Base-by-base conservation (phyloP, 1,140 invertebrate species). In the Oryctes rhinoceros region DNA sequence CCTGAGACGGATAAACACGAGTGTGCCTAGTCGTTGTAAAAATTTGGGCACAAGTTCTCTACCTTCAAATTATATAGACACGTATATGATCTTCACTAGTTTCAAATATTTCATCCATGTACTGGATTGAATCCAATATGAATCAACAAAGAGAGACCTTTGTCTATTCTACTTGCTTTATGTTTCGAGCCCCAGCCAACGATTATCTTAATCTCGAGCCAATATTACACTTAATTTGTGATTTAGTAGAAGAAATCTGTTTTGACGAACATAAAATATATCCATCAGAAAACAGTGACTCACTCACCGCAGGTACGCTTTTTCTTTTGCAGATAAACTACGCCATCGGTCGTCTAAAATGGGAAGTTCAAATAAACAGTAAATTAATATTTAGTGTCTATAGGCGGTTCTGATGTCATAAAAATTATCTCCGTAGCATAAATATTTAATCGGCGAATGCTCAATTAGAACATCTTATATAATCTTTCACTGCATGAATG, bases 341-440 rank as follows among this genome's bases (percentile, higher is more conserved):
- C 39, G 53, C 53, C 18, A 59, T 18, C 18, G 53, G 18, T 59
- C 53, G 53, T 59, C 53, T 59, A 59, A 59, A 59, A 59, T 59
- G n/a, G 53, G 53, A 59, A 59, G 18, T 59, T 59, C 53, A 59
- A 59, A 59, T 59, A 59, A 59, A 59, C 53, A 59, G 53, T 59
- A 59, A 59, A 59, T 59, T 59, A 59, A 59, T 59, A 59, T 59
- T 59, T 59, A 59, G 53, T 59, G 53, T 59, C 53, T 59, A 53
- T 53, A 59, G 15, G 53, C 20, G n/a, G 13, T 59, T 59, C 53
- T 59, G 53, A 59, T 59, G 53, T 59, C 53, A 59, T 59, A 59
- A 59, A 59, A 59, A 59, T 59, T 59, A 59, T 59, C 18, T 59
- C 7, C 53, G 15, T 59, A 59, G 53, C 53, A 15, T 59, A 59